Percentiles rank a stretch among this genome's conserved stretches.
Evolutionary conservation across 2,113 vertebrate species (phyloP).

Genomic region (Girardinichthys multiradiatus): DNA sequence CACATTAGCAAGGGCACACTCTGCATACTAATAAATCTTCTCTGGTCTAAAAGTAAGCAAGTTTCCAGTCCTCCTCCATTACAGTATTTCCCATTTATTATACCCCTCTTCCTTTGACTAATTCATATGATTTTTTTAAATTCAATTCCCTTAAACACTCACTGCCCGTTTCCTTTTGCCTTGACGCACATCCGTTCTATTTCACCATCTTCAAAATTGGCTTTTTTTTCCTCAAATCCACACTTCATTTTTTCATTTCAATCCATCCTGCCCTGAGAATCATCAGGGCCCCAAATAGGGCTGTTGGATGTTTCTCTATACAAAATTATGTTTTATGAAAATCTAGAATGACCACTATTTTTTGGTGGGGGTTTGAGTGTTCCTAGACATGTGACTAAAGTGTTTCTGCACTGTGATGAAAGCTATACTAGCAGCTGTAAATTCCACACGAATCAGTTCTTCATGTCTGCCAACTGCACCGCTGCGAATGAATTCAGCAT

Average conservation of each 20-base stretch:
- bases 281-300: constrained; percentile 16
- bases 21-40: constrained; percentile 33
- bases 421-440: constrained; percentile 35
- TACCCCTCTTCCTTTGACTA: constrained; percentile 8
- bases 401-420: constrained; percentile 22
- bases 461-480: constrained; percentile 19
- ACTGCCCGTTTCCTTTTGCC: constrained; percentile 35
- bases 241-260: constrained; percentile 7
- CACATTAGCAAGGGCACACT: constrained; percentile 21
- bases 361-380: not conserved
- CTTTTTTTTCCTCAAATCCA: constrained; percentile 33
- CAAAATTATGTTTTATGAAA: constrained; percentile 13
- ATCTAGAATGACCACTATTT: not conserved
- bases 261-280: constrained; percentile 24
- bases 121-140: constrained; percentile 60
- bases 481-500: constrained; percentile 8
- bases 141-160: constrained; percentile 60
- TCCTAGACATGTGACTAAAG: constrained; percentile 10
- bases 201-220: constrained; percentile 34
- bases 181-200: constrained; percentile 44
- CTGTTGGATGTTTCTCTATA: constrained; percentile 7
- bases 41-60: constrained; percentile 23
- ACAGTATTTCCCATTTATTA: constrained; percentile 38
- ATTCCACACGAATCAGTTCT: constrained; percentile 12
- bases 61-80: constrained; percentile 19